Base-by-base conservation (phyloP, 2,113 vertebrate genomes). In the Poeciliopsis occidentalis region DNA sequence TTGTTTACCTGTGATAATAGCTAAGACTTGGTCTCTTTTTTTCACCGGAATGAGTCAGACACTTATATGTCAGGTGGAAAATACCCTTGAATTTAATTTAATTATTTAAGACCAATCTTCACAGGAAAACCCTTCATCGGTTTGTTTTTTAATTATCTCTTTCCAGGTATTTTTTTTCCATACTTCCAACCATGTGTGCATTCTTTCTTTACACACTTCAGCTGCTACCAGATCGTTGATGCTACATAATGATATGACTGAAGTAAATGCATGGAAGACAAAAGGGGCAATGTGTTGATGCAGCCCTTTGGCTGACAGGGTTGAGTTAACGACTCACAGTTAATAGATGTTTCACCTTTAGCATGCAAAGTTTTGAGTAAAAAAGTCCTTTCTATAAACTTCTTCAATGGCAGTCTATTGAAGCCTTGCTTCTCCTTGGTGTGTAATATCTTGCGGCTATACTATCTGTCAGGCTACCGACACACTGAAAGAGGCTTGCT, bases 301-400 rank as follows among this genome's bases (percentile, higher is more conserved):
- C 27, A 3, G n/a, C 17, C 13, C 13, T 47, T 19, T 4, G 13
- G 17, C 26, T 54, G 32, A 47, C 32, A 32, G 67, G 60, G 7
- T 37, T 39, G 15, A 29, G 19, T 30, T 68, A 75, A 68, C 47
- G 17, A 27, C 32, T 60, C 17, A n/a, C 31, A 32, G 19, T 75
- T 29, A 65, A n/a, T 78, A 61, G 67, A 73, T 51, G 26, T 51
- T 30, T 64, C 3, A 39, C 31, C 19, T 41, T 89, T 79, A 74
- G 11, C 71, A 67, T 51, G 67, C 27, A 31, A 29, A 27, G 60
- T 47, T 66, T 54, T 22, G 24, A 54, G 47, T 31, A 73, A 76
- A 76, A 74, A 34, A 47, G 26, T 68, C 72, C 51, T 31, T 63
- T 17, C 61, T 26, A 26, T 31, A 30, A 22, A 29, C 44, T 44